A percentile compares a stretch with the other conserved stretches of the same genome.
Evolutionary conservation across 2,113 vertebrate species (phyloP).

Genomic region (Tamias sibiricus): DNA sequence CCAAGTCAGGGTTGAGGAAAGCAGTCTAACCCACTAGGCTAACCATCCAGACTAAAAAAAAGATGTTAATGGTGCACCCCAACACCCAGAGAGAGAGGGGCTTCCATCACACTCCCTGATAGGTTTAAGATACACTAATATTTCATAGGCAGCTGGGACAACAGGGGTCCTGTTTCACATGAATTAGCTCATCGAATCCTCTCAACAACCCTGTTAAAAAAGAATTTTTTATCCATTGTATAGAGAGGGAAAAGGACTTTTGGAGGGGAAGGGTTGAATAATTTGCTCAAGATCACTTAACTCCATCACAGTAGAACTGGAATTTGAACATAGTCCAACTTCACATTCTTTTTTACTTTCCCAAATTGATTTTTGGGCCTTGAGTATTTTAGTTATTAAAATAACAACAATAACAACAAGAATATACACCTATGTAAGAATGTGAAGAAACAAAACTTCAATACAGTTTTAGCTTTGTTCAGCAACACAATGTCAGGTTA

Average conservation of each 20-base stretch:
- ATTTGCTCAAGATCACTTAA: background rate
- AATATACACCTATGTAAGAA: background rate
- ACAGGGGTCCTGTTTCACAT: background rate
- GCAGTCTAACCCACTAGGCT: too few species aligned
- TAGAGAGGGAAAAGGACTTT: background rate
- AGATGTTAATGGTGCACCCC: background rate
- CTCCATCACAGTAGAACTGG: background rate
- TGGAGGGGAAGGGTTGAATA: background rate
- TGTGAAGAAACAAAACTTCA: background rate
- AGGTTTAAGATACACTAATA: background rate
- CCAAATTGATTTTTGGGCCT: background rate
- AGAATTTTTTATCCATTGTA: background rate
- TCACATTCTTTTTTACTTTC: background rate
- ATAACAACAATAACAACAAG: background rate
- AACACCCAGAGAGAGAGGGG: background rate
- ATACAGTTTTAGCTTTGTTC: background rate
- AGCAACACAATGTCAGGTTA: background rate
- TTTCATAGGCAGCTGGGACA: background rate
- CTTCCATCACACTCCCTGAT: background rate
- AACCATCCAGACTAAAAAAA: background rate
- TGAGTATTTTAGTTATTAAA: background rate
- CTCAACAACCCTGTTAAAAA: background rate
- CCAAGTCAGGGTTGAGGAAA: background rate
- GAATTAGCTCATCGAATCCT: conserved; percentile 19
- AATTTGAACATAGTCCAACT: background rate